Conservation (phyloP, 2,113 vertebrate genomes). For the Falco punctatus region DNA sequence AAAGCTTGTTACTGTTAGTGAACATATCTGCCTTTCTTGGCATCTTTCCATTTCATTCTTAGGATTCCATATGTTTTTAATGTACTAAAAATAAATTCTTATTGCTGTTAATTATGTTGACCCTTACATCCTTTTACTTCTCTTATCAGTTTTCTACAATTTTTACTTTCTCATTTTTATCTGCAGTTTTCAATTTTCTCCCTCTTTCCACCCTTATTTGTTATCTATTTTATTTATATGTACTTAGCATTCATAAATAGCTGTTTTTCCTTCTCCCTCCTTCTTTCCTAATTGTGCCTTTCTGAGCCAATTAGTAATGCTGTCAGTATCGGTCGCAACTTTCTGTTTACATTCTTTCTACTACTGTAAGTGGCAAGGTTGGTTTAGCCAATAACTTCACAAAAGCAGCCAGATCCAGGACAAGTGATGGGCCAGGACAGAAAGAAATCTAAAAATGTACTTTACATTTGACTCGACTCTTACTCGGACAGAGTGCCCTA, state of each 20-base stretch:
- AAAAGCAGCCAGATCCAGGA: neutral
- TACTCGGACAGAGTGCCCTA: neutral
- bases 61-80: conserved; percentile 31
- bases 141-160: neutral
- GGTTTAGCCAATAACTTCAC: neutral
- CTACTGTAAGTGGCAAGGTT: neutral
- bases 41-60: conserved; percentile 14
- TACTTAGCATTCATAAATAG: neutral
- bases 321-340: neutral
- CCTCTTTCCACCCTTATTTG: neutral
- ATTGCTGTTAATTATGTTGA: neutral
- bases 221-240: conserved; percentile 9
- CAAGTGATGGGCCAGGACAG: neutral
- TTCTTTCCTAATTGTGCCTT: neutral
- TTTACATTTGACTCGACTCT: neutral
- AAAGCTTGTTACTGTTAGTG: conserved; percentile 20
- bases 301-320: conserved; percentile 3
- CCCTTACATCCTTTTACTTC: neutral
- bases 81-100: neutral
- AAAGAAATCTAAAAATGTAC: neutral
- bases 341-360: neutral
- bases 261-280: neutral
- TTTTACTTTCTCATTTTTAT: neutral
- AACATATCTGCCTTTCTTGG: neutral
- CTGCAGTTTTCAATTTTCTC: neutral